Percentiles rank a stretch among this genome's conserved stretches.
Evolutionary conservation across 2,888 invertebrate genomes (phyloP).

Genomic region (Ramazzottius varieornatus): DNA sequence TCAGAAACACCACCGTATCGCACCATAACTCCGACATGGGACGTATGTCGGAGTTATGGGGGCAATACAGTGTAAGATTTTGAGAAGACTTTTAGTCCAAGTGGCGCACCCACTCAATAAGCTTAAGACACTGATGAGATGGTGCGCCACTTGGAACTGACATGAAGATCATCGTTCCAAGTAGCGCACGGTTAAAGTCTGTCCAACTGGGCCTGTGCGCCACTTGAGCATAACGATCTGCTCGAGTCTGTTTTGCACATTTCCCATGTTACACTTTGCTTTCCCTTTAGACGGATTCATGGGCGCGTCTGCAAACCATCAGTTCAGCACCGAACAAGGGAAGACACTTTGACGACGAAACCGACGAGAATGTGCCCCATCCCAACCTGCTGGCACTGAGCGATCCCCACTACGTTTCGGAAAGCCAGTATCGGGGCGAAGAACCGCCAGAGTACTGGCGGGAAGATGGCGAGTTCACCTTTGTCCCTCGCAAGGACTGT

Average conservation of each 20-base stretch:
- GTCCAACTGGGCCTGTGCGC: no score
- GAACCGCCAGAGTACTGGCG: constrained; percentile 1
- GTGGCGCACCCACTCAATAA: no score
- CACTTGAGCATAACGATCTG: no score
- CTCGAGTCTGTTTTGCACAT: neutral
- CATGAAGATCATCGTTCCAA: no score
- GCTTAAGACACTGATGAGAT: no score
- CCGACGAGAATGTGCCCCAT: neutral
- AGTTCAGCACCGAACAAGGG: neutral
- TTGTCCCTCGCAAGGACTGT: neutral
- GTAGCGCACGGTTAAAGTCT: no score
- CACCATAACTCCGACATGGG: neutral
- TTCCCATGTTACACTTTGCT: neutral
- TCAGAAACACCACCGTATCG: no score
- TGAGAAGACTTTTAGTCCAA: no score
- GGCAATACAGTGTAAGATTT: neutral
- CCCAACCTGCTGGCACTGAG: neutral
- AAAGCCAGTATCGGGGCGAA: neutral
- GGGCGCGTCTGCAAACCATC: neutral
- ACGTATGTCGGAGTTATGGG: neutral
- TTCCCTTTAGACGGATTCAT: neutral
- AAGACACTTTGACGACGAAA: neutral
- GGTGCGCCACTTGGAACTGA: no score
- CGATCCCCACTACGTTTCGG: neutral
- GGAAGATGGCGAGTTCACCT: neutral